phyloP scores from a whole-genome alignment of 2,113 vertebrate genomes.

The Percopsis transmontana region DNA sequence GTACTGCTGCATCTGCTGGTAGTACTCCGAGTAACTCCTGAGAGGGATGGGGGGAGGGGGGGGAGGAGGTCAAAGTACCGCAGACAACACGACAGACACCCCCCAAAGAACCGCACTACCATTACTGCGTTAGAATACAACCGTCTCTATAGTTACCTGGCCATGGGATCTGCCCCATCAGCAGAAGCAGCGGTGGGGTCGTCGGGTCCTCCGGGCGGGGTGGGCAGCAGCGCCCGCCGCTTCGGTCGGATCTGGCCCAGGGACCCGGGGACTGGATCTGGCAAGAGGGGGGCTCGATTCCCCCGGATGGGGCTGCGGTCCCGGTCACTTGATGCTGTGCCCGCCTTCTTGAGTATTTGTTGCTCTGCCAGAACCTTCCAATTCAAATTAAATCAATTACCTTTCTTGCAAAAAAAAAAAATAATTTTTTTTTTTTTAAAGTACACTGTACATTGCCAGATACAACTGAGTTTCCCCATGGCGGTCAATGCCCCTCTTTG shows the following conservation, averaged over 20 bases:
- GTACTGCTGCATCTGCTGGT: conserved; percentile 81
- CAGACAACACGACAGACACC: neutral
- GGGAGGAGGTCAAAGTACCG: neutral
- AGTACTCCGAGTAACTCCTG: conserved; percentile 81
- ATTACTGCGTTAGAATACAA: neutral
- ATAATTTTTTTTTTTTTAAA: too few relatives aligned
- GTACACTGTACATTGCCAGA: neutral
- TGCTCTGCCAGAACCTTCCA: conserved; percentile 78
- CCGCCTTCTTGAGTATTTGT: conserved; percentile 71
- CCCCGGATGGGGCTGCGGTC: conserved; percentile 80
- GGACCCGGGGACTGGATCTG: conserved; percentile 76
- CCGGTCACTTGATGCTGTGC: conserved; percentile 51
- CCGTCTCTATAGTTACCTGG: conserved; percentile 63
- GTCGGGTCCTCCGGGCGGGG: conserved; percentile 76
- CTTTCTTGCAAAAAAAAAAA: neutral
- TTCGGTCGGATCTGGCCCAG: conserved; percentile 71
- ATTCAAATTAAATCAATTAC: neutral
- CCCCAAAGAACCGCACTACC: neutral
- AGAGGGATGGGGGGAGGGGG: neutral
- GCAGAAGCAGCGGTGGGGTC: conserved; percentile 43
- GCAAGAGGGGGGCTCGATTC: conserved; percentile 72
- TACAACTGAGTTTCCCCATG: too few relatives aligned
- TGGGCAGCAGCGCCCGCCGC: conserved; percentile 77
- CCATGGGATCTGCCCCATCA: conserved; percentile 75
- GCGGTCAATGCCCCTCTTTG: too few relatives aligned